phyloP scores from a whole-genome alignment of 2,888 invertebrate species.

The Metacarcinus magister region DNA sequence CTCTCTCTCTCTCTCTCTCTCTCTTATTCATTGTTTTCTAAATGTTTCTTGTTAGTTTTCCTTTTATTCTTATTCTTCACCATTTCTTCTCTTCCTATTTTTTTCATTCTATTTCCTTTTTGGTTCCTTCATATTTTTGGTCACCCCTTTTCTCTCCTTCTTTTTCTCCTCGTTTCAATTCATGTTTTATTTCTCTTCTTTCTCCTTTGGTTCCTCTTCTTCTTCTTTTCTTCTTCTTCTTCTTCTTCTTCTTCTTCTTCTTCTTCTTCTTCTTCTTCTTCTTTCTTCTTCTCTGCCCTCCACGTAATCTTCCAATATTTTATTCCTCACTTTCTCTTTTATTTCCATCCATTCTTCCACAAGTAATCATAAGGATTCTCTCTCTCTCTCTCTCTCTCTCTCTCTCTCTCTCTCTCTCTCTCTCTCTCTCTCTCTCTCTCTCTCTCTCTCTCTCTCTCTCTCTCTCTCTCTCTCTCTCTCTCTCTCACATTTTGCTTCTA shows the following conservation, averaged over 20 bases:
- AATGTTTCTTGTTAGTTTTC: too few species aligned
- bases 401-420: background rate
- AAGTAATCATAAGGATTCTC: background rate
- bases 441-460: background rate
- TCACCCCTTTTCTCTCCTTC: too few species aligned
- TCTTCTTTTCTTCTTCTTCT: background rate
- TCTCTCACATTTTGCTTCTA: too few species aligned
- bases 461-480: background rate
- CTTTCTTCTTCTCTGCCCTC: background rate
- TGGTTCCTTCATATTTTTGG: too few species aligned
- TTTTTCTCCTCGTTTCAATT: too few species aligned
- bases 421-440: background rate
- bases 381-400: background rate
- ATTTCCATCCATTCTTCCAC: background rate
- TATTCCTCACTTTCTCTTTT: background rate
- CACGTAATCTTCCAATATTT: background rate
- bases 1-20: background rate
- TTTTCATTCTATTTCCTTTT: too few species aligned
- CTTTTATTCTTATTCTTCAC: too few species aligned
- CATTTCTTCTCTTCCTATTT: too few species aligned
- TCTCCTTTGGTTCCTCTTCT: too few species aligned
- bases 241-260: background rate
- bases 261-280: too few species aligned
- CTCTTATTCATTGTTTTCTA: background rate
- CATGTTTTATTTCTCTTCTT: too few species aligned